Base-by-base conservation (phyloP, 2,113 vertebrate genomes). In the Seriola dumerili region DNA sequence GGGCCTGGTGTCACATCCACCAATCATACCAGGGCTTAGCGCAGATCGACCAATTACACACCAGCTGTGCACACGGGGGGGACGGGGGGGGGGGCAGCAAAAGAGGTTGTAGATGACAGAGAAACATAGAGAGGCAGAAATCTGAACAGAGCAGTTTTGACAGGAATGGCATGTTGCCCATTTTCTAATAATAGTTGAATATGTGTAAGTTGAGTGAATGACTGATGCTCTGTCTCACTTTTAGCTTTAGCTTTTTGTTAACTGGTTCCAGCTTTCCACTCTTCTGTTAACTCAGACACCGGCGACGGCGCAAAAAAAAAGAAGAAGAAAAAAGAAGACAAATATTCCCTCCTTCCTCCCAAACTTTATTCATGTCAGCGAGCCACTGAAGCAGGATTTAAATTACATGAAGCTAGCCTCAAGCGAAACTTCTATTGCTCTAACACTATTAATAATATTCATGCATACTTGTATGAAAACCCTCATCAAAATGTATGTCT, bases 1-100 rank as follows among this genome's bases (percentile, higher is more conserved):
- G 11, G 52, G 84, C 86, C 61, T 13, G 23, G 54, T 48, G 78
- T 85, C 61, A 3, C 32, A 81, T 77, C 74, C 59, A 71, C 92
- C 89, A 89, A 84, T 88, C 74, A 54, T 4, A 42, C 13, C 21
- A 8, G 40, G 23, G 72, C 65, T 65, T 1, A 23, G 55, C 0
- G 11, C 74, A 85, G 75, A 79, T 79, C 8, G 19, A 88, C 88
- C 83, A 91, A 85, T 91, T 86, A 86, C 78, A 36, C 69, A 58
- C 67, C 86, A 92, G 85, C 86, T 85, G 82, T 70, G 82, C 59
- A 8, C 44, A 32, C 34, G 12, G 42, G 36, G 29, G 11, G 29
- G 29, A 29, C 29, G 29, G 29, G 21, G 4, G 40, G 9, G 6
- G 48, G 23, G 17, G 19, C 25, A 32, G 38, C 17, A 10, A 50